Evolutionary conservation across 2,888 invertebrate species (phyloP).

Genomic region (Beris chalybata): DNA sequence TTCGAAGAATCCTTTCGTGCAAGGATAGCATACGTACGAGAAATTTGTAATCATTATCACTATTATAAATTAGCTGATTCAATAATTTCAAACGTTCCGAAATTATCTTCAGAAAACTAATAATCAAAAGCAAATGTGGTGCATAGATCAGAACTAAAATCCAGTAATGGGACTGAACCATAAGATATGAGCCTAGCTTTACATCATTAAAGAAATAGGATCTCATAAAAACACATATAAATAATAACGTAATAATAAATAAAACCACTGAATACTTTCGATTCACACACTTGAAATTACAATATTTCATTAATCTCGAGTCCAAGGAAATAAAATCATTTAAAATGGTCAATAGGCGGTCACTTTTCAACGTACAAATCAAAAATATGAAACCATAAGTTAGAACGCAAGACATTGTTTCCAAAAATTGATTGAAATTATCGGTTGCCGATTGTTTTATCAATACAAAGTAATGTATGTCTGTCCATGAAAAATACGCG

Average conservation of each 20-base stretch:
- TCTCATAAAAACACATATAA: too few species aligned
- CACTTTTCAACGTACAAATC: neutral
- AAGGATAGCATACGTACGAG: neutral
- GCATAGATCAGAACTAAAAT: neutral
- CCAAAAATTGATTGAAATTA: constrained; percentile 2
- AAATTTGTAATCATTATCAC: neutral
- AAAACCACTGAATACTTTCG: neutral
- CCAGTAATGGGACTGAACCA: neutral
- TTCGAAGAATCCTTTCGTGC: neutral
- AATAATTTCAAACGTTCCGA: neutral
- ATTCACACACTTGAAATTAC: neutral
- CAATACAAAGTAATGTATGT: too few species aligned
- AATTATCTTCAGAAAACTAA: neutral
- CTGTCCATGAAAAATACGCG: too few species aligned
- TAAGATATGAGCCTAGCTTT: too few species aligned
- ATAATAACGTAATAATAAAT: neutral
- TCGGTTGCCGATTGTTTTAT: neutral
- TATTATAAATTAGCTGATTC: neutral
- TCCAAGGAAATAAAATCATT: neutral
- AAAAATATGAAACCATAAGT: constrained; percentile 1
- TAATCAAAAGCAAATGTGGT: neutral
- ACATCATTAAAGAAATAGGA: too few species aligned
- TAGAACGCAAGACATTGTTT: neutral
- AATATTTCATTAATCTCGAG: neutral
- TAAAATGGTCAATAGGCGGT: constrained; percentile 1